phyloP scores from a whole-genome alignment of 2,888 invertebrate genomes.

The Cotesia congregata region DNA sequence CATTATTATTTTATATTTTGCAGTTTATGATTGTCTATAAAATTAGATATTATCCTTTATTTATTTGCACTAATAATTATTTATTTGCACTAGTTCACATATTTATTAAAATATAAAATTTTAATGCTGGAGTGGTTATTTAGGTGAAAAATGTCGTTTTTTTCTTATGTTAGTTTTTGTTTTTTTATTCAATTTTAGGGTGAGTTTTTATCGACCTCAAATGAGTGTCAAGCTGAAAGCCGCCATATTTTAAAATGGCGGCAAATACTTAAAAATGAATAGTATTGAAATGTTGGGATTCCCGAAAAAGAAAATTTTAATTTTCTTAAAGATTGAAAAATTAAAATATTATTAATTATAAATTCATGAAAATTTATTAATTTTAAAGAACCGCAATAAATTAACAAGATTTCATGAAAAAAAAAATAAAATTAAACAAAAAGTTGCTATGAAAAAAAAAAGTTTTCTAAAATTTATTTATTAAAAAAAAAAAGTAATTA shows the following conservation, averaged over 20 bases:
- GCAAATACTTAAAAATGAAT: not conserved
- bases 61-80: not conserved
- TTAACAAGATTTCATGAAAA: no score
- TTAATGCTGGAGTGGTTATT: not conserved
- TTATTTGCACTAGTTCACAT: not conserved
- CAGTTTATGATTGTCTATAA: no score
- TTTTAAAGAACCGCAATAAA: no score
- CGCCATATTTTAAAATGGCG: not conserved
- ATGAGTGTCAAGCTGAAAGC: not conserved
- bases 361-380: no score
- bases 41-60: no score
- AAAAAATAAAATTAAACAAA: no score
- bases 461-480: no score
- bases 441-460: no score
- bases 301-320: no score
- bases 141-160: not conserved
- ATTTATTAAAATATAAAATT: not conserved
- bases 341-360: no score
- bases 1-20: not conserved
- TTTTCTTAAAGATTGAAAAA: no score
- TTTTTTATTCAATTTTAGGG: not conserved
- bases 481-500: no score
- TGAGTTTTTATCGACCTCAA: not conserved
- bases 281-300: not conserved
- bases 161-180: not conserved